phyloP scores from a whole-genome alignment of 2,888 invertebrate genomes.

The Podotricha telesiphe region DNA sequence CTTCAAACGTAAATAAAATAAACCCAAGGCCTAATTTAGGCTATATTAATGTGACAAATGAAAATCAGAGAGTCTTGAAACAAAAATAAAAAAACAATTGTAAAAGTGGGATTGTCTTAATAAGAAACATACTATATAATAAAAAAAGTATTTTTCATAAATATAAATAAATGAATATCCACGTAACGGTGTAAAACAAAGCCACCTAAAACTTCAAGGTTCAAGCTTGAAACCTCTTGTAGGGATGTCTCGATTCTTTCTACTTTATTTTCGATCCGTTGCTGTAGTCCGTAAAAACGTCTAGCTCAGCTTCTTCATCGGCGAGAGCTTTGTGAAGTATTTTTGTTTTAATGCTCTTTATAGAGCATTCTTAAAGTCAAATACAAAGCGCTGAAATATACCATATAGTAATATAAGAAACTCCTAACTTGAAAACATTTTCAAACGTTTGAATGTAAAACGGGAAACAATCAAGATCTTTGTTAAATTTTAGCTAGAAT shows the following conservation, averaged over 20 bases:
- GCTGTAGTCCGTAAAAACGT: conserved; percentile 73
- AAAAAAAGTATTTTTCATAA: too few species aligned
- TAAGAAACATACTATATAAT: too few species aligned
- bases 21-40: too few species aligned
- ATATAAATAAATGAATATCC: neutral
- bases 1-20: too few species aligned
- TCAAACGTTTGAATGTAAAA: conserved; percentile 2
- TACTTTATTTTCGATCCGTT: conserved; percentile 79
- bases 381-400: conserved; percentile 40
- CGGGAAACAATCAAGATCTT: conserved; percentile 16
- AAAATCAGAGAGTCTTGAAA: too few species aligned
- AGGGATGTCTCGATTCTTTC: conserved; percentile 82
- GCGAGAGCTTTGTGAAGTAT: conserved; percentile 51
- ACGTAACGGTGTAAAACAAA: conserved; percentile 58
- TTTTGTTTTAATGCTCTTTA: conserved; percentile 49
- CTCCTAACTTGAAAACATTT: neutral
- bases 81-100: too few species aligned
- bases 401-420: conserved; percentile 24
- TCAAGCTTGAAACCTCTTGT: conserved; percentile 76
- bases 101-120: too few species aligned
- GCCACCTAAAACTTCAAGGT: conserved; percentile 61
- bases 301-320: conserved; percentile 68
- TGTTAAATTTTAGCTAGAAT: conserved; percentile 11
- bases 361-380: conserved; percentile 44
- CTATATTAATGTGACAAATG: too few species aligned